Percentiles rank a stretch among this genome's conserved stretches.
Conservation (phyloP, 1,140 invertebrate genomes). For the Zaprionus davidi region DNA sequence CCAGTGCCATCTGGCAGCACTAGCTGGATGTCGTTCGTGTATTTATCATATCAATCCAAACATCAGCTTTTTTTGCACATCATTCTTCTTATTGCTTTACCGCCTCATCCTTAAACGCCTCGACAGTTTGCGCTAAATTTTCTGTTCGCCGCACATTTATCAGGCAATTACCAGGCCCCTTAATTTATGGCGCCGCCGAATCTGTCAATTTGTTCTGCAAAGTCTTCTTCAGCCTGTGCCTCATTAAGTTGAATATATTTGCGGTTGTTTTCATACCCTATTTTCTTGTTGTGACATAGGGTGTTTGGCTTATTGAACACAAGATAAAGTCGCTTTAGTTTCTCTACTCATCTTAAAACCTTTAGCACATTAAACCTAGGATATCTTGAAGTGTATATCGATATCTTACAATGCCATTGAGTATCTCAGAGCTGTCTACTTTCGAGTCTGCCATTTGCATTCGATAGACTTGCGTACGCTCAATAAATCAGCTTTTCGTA, state of each 20-base stretch:
- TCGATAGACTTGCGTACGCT: not conserved
- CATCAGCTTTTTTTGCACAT: slow-evolving; percentile 35
- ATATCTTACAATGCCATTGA: not conserved
- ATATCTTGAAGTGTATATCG: not conserved
- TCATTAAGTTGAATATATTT: slow-evolving; percentile 24
- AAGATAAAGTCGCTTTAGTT: not conserved
- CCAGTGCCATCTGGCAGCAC: slow-evolving; percentile 5
- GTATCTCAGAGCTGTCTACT: not conserved
- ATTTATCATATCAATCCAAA: slow-evolving; percentile 59
- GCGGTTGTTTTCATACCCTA: not conserved
- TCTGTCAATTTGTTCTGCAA: slow-evolving; percentile 34
- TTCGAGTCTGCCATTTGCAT: not conserved
- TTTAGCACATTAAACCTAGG: too few species aligned
- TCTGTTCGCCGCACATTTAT: slow-evolving; percentile 36
- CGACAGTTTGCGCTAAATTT: slow-evolving; percentile 27
- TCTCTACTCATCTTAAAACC: not conserved
- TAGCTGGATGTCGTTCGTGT: slow-evolving; percentile 30
- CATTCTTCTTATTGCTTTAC: slow-evolving; percentile 13
- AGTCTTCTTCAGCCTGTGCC: slow-evolving; percentile 8
- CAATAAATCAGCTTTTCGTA: slow-evolving; percentile 14
- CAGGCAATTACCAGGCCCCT: slow-evolving; percentile 52
- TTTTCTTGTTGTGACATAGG: not conserved
- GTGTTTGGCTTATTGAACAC: not conserved
- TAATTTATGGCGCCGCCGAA: slow-evolving; percentile 42
- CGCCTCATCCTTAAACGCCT: not conserved